A percentile compares a stretch with the other conserved stretches of the same genome.
These are phyloP conservation scores for Boloria selene DNA, from an alignment of 2,888 invertebrate species.

Conservation along the genomic window DNA sequence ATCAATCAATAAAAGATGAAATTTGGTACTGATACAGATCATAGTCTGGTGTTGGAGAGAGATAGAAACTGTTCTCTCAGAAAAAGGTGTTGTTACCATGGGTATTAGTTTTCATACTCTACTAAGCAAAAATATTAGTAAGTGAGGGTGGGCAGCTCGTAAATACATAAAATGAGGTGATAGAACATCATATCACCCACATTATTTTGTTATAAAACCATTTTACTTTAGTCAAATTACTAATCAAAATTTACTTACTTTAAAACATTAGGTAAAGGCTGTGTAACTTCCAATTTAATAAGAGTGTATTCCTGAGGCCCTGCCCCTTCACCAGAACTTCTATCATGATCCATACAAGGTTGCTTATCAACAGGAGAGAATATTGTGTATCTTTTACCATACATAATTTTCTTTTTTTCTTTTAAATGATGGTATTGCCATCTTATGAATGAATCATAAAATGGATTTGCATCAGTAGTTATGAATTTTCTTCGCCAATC, in stretches of 20 bases:
- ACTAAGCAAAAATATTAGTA: too few relatives aligned
- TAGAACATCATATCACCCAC: too few relatives aligned
- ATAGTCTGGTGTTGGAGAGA: too few relatives aligned
- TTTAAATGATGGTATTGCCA: conserved; percentile 97
- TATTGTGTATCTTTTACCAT: conserved; percentile 98
- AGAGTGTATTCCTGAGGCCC: conserved; percentile 99
- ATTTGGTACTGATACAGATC: too few relatives aligned
- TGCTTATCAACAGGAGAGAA: conserved; percentile 98
- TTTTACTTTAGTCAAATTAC: too few relatives aligned
- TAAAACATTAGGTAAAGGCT: conserved; percentile 87
- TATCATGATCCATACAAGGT: conserved; percentile 99
- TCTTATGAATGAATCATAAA: conserved; percentile 97
- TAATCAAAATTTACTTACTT: conserved; percentile 73
- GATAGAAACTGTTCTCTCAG: too few relatives aligned
- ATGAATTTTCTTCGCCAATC: conserved; percentile 99
- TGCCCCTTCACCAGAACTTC: conserved; percentile 97
- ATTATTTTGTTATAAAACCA: too few relatives aligned
- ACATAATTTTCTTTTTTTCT: conserved; percentile 94
- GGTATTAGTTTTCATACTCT: too few relatives aligned
- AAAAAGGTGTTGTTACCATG: too few relatives aligned
- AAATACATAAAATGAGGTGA: neutral
- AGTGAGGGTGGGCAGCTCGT: too few relatives aligned
- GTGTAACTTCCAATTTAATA: conserved; percentile 93
- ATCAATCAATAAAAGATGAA: neutral
- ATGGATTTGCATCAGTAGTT: conserved; percentile 98